Base-by-base conservation (phyloP, 2,888 invertebrate species). In the Diarsia dahlii region DNA sequence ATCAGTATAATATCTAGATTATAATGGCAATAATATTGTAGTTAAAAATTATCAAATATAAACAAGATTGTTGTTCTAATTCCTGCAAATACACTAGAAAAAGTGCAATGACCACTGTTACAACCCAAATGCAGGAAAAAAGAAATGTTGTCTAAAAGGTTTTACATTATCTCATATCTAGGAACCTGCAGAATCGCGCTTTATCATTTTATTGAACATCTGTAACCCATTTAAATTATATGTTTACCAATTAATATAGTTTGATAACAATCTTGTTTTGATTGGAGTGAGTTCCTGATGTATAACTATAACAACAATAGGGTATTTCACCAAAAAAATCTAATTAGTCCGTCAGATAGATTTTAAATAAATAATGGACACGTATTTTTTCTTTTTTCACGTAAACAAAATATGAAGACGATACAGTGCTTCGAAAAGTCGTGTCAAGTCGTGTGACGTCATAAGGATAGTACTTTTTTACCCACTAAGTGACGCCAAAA, bases 201-300 rank as follows among this genome's bases (percentile, higher is more conserved):
- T 23, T n/a, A 66, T 65, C 9, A 45, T 48, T 62, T 46, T 65
- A 45, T 56, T 50, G 13, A 13, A 77, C 56, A 74, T 39, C 2
- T 60, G 48, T 50, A 50, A 78, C 10, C 34, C 50, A 83, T 52
- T 46, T 50, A n/a, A n/a, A 68, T 54, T 0, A 56, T 39, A 63
- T 68, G 45, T 83, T 46, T 34, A 50, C 50, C 18, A 63, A 56
- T 78, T 48, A 63, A 39, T 66, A 46, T 52, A 46, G 20, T 46
- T 65, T 48, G 75, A 81, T 74, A 69, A 64, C 18, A 56, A 84
- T 69, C 74, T 56, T 67, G 56, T 48, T 84, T 45, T 62, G 54
- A 34, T 48, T 45, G 10, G 45, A 83, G 50, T 13, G 2, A 60
- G 23, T 70, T 60, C 28, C 65, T 62, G 39, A 45, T 78, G 45